Evolutionary conservation across 2,797 vertebrate species (phyloP).

Genomic region (Astyanax mexicanus): DNA sequence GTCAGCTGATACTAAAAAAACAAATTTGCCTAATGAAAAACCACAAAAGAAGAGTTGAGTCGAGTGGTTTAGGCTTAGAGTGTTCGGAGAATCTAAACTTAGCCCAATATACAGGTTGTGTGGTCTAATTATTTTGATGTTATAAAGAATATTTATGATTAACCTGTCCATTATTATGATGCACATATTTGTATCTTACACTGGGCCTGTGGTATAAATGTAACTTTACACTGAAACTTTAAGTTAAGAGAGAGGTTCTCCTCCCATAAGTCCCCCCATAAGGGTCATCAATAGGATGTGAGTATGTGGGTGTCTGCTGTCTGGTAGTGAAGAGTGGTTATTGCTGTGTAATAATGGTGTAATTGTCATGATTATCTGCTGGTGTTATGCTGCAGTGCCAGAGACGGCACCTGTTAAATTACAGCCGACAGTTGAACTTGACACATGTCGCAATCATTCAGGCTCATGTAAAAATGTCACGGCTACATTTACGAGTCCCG

Average conservation of each 20-base stretch:
- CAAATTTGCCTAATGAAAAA: too few species aligned
- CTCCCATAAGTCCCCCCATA: neutral
- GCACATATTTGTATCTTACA: constrained; percentile 17
- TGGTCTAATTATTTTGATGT: too few species aligned
- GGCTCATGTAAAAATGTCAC: constrained; percentile 37
- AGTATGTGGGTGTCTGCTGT: constrained; percentile 26
- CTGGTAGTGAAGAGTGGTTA: constrained; percentile 1
- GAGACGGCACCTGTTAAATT: constrained; percentile 50
- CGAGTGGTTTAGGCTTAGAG: too few species aligned
- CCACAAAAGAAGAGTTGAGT: too few species aligned
- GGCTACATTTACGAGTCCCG: constrained; percentile 19
- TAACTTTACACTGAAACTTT: neutral
- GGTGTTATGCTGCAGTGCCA: constrained; percentile 52
- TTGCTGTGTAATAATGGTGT: constrained; percentile 25
- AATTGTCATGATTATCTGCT: constrained; percentile 37
- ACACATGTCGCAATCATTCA: constrained; percentile 24
- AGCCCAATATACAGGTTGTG: too few species aligned
- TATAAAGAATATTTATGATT: too few species aligned
- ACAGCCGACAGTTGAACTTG: neutral
- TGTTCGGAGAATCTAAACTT: too few species aligned
- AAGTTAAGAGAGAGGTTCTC: neutral
- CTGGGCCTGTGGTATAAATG: constrained; percentile 25
- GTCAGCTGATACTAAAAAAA: too few species aligned
- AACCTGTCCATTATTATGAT: too few species aligned
- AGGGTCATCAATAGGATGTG: neutral